A percentile compares a stretch with the other conserved stretches of the same genome.
phyloP scores from a whole-genome alignment of 1,140 invertebrate species.

The Aphidius ervi region DNA sequence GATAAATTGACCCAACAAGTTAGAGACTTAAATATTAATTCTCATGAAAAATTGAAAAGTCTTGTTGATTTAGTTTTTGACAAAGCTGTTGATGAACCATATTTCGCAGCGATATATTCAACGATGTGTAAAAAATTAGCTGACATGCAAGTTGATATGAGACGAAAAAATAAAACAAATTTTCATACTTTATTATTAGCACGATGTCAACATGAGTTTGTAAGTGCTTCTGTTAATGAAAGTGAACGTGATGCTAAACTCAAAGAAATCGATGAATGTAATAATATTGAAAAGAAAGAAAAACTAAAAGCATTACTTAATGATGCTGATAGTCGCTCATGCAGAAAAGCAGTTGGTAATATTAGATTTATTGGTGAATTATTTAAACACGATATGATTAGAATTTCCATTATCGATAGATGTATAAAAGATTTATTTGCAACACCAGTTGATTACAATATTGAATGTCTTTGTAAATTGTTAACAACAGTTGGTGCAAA shows the following conservation, averaged over 20 bases:
- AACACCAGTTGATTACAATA: too few species aligned
- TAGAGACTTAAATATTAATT: conserved; percentile 71
- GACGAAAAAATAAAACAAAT: conserved; percentile 53
- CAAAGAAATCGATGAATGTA: too few species aligned
- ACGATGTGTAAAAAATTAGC: conserved; percentile 67
- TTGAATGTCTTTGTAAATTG: too few species aligned
- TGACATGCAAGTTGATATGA: conserved; percentile 27
- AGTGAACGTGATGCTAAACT: too few species aligned
- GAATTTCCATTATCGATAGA: too few species aligned
- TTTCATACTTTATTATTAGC: conserved; percentile 79
- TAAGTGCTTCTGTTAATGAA: conserved; percentile 61
- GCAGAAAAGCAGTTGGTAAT: conserved; percentile 77
- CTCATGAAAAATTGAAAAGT: conserved; percentile 69
- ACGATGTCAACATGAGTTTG: conserved; percentile 84
- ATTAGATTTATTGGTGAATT: conserved; percentile 57
- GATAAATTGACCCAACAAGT: conserved; percentile 72
- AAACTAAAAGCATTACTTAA: too few species aligned
- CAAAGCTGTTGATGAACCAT: conserved; percentile 92
- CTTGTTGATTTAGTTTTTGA: conserved; percentile 91
- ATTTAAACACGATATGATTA: too few species aligned
- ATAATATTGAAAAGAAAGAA: too few species aligned
- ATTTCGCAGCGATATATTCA: conserved; percentile 87
- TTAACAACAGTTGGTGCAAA: conserved; percentile 68
- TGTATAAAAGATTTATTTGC: too few species aligned
- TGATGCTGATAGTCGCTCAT: conserved; percentile 60